Percentiles rank a stretch among this genome's conserved stretches.
Conservation (phyloP, 2,888 invertebrate genomes). For the Anticlea derivata region DNA sequence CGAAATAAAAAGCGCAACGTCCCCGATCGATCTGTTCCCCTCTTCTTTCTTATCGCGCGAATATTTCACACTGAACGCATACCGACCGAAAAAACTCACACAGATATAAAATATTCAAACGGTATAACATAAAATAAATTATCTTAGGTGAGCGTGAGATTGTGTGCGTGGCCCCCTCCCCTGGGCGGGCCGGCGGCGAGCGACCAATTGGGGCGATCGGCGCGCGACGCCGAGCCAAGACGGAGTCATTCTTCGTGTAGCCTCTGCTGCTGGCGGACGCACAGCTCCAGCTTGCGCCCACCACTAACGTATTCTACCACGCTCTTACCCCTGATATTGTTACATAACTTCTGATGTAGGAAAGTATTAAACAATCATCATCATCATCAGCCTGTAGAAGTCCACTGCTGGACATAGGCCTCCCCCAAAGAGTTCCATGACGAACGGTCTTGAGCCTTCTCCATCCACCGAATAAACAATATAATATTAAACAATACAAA, state of each 20-base stretch:
- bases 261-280: conserved; percentile 50
- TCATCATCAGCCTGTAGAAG: too few relatives aligned
- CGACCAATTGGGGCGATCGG: conserved; percentile 83
- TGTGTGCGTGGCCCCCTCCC: conserved; percentile 79
- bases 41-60: conserved; percentile 83
- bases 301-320: conserved; percentile 45
- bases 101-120: conserved; percentile 84
- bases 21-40: conserved; percentile 82
- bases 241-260: conserved; percentile 68
- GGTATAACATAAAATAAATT: conserved; percentile 84
- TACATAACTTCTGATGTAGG: background rate
- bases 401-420: too few relatives aligned
- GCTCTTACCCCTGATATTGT: conserved; percentile 14
- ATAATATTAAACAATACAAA: too few relatives aligned
- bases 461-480: too few relatives aligned
- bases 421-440: too few relatives aligned
- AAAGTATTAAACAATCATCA: background rate
- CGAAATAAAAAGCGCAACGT: conserved; percentile 80
- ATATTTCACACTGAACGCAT: conserved; percentile 84
- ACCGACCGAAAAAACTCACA: conserved; percentile 83
- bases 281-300: conserved; percentile 30
- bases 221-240: conserved; percentile 79
- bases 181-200: conserved; percentile 71
- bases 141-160: conserved; percentile 79
- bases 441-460: too few relatives aligned